Evolutionary conservation across 2,888 invertebrate species (phyloP).

Genomic region (Saturnia japonica): DNA sequence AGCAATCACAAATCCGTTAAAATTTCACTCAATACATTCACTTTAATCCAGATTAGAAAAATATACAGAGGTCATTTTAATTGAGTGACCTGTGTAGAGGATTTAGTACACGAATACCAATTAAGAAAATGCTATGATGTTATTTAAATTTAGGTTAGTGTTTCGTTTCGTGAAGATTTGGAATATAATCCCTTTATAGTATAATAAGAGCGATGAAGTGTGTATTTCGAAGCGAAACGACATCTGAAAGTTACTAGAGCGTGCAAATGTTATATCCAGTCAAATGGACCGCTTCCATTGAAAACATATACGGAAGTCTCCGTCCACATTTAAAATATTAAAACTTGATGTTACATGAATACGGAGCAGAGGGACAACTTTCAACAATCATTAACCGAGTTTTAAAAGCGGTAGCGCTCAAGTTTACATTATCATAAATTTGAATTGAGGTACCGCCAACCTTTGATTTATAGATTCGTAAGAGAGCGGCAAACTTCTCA

Average conservation of each 20-base stretch:
- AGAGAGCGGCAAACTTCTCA: neutral
- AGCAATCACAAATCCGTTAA: neutral
- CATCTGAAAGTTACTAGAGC: conserved; percentile 6
- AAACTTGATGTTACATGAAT: conserved; percentile 13
- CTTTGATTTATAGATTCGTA: conserved; percentile 27
- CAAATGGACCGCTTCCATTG: conserved; percentile 6
- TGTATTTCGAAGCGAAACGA: conserved; percentile 5
- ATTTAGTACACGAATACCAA: neutral
- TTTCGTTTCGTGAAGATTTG: neutral
- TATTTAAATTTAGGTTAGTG: neutral
- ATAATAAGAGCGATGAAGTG: conserved; percentile 7
- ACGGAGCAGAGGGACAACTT: conserved; percentile 15
- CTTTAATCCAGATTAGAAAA: neutral
- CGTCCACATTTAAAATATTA: conserved; percentile 12
- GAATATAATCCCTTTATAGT: conserved; percentile 1
- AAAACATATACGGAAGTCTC: conserved; percentile 15
- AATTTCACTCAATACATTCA: neutral
- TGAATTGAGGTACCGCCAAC: conserved; percentile 30
- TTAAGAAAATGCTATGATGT: neutral
- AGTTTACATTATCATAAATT: conserved; percentile 34
- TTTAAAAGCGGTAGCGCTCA: conserved; percentile 18
- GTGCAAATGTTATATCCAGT: conserved; percentile 9
- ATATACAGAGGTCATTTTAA: neutral
- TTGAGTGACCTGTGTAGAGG: neutral
- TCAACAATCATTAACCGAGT: conserved; percentile 16